Conservation (phyloP, 2,113 vertebrate genomes). For the Passer montanus region DNA sequence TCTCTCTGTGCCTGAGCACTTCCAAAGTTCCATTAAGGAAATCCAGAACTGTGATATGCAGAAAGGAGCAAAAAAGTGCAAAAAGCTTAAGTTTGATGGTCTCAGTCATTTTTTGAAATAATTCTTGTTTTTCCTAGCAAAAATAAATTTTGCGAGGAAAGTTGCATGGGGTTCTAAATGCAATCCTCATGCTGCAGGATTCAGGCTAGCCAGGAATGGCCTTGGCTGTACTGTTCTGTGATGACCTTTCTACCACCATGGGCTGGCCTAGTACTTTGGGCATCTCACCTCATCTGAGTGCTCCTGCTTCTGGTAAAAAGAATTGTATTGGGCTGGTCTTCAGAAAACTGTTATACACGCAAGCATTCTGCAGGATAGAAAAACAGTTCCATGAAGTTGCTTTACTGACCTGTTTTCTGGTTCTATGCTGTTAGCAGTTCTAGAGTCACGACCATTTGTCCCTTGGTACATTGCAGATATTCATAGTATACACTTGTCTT, state of each 20-base stretch:
- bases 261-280: background rate
- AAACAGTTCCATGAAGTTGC: background rate
- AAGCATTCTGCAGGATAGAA: background rate
- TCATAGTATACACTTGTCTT: background rate
- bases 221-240: background rate
- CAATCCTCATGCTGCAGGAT: background rate
- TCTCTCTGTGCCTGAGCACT: background rate
- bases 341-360: background rate
- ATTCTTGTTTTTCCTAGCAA: background rate
- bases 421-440: background rate
- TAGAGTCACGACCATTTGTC: background rate
- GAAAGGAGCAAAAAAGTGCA: background rate
- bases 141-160: background rate
- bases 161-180: background rate
- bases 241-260: background rate
- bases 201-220: background rate
- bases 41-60: background rate
- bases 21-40: background rate
- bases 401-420: background rate
- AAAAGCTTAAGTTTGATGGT: background rate
- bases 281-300: background rate
- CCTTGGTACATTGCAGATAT: background rate
- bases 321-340: background rate
- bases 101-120: background rate
- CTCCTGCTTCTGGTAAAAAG: background rate